phyloP scores from a whole-genome alignment of 2,797 vertebrate genomes.

The Malurus splendens region DNA sequence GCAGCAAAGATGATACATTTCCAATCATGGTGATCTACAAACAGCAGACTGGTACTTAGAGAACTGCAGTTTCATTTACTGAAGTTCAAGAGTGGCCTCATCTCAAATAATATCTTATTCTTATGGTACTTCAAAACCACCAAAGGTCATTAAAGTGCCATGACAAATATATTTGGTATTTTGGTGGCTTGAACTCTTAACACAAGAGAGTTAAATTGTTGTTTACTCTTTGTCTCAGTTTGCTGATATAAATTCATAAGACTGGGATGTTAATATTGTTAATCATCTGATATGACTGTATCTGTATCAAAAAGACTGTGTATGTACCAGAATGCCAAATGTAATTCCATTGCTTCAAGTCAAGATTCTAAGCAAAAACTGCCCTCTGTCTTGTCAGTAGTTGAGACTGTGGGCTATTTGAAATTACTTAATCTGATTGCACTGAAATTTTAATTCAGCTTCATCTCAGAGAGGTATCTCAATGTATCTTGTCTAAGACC shows the following conservation, averaged over 20 bases:
- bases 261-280: neutral
- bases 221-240: neutral
- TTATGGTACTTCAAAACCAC: neutral
- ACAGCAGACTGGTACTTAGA: neutral
- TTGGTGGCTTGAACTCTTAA: neutral
- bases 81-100: neutral
- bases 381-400: neutral
- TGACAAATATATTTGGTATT: neutral
- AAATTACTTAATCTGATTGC: neutral
- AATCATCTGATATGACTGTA: neutral
- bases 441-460: neutral
- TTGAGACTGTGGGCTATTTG: neutral
- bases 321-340: neutral
- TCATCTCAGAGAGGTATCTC: neutral
- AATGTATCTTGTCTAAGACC: neutral
- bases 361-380: neutral
- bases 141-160: neutral
- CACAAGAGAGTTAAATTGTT: neutral
- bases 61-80: neutral
- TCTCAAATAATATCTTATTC: neutral
- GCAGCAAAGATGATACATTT: slow-evolving; percentile 2
- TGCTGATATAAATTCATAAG: neutral
- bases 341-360: neutral
- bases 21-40: slow-evolving; percentile 9
- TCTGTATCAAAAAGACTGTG: neutral